Percentiles rank a stretch among this genome's conserved stretches.
Evolutionary conservation across 2,113 vertebrate genomes (phyloP).

Genomic region (Castor canadensis): DNA sequence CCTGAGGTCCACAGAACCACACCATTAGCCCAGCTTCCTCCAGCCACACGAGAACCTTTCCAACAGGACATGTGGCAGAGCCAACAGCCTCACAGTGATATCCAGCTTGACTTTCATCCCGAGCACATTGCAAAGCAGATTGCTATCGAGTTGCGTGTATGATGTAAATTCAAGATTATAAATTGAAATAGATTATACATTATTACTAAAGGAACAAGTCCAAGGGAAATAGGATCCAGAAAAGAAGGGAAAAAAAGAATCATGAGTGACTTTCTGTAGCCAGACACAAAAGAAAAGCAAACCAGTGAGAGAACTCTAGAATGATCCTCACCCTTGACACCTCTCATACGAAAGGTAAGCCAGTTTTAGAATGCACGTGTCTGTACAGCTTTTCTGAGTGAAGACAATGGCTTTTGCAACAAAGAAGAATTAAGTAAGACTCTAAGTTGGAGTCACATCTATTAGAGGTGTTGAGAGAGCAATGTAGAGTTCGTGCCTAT

Average conservation of each 20-base stretch:
- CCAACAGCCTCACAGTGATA: background rate
- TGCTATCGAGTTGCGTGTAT: background rate
- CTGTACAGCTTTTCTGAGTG: background rate
- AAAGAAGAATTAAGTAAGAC: constrained; percentile 1
- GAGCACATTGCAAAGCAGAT: background rate
- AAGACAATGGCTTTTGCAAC: background rate
- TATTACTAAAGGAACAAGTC: background rate
- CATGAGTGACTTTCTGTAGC: background rate
- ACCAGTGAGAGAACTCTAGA: background rate
- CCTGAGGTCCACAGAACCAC: background rate
- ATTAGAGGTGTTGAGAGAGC: background rate
- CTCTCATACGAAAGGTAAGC: background rate
- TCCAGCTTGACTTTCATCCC: background rate
- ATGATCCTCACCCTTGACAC: background rate
- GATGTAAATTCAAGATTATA: background rate
- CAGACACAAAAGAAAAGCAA: background rate
- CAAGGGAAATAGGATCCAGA: background rate
- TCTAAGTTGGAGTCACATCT: background rate
- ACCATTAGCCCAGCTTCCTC: background rate
- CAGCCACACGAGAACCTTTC: background rate
- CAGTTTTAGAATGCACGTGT: background rate
- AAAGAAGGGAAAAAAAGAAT: background rate
- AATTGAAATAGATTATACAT: background rate
- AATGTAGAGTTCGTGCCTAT: background rate
- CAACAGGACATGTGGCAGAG: background rate